Evolutionary conservation across 1,140 invertebrate genomes (phyloP).

Genomic region (Philotrypesis tridentata): DNA sequence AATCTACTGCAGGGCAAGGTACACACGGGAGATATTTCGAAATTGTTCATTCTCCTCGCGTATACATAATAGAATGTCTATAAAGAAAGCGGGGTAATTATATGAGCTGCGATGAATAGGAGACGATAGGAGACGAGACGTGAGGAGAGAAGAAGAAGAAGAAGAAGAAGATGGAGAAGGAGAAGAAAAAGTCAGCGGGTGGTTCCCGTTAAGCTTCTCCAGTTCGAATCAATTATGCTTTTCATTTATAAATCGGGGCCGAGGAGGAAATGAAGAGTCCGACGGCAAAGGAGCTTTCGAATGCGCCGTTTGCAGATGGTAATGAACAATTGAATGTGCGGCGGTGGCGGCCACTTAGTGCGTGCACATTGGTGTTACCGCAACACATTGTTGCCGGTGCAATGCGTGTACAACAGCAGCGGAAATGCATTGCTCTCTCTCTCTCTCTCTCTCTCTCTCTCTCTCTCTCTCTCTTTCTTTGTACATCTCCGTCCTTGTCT

Average conservation of each 20-base stretch:
- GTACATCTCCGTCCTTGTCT: neutral
- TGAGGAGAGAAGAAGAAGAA: neutral
- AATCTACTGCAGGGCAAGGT: too few species aligned
- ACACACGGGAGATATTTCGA: too few species aligned
- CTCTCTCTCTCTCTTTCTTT: too few species aligned
- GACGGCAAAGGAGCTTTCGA: neutral
- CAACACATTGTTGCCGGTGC: conserved; percentile 38
- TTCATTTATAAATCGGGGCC: conserved; percentile 2
- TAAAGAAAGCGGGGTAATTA: too few species aligned
- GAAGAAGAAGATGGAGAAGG: neutral
- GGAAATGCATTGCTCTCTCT: conserved; percentile 33
- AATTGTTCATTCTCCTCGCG: too few species aligned
- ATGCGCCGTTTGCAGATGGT: neutral
- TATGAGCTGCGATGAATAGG: too few species aligned
- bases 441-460: neutral
- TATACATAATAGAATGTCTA: too few species aligned
- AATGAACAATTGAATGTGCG: conserved; percentile 25
- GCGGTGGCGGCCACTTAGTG: conserved; percentile 15
- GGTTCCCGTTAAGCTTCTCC: neutral
- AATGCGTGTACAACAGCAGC: neutral
- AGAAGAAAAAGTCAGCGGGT: neutral
- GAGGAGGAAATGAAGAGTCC: neutral
- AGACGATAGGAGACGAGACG: too few species aligned
- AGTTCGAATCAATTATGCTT: neutral
- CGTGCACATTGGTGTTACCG: conserved; percentile 25